Evolutionary conservation across 2,113 vertebrate genomes (phyloP).

Genomic region (Pituophis catenifer): DNA sequence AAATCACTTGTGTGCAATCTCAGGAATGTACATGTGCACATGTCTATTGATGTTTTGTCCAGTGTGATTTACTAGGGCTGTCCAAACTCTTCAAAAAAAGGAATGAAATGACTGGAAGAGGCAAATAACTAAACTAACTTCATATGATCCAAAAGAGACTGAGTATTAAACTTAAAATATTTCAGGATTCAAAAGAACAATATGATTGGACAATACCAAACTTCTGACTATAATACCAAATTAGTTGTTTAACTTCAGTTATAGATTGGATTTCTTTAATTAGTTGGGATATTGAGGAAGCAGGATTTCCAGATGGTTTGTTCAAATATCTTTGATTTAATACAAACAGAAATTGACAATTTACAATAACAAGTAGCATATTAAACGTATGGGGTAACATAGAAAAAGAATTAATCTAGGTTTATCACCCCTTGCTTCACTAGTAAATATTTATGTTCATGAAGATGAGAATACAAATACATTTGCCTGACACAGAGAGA

Average conservation of each 20-base stretch:
- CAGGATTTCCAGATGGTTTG: neutral
- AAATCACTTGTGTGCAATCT: neutral
- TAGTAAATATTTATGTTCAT: neutral
- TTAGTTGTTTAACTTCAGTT: neutral
- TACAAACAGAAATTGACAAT: neutral
- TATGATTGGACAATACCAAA: neutral
- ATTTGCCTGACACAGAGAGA: neutral
- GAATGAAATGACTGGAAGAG: neutral
- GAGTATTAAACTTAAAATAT: too few species aligned
- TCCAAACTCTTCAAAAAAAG: neutral
- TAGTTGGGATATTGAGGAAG: neutral
- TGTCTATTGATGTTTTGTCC: neutral
- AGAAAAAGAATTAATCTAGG: neutral
- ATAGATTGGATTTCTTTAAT: neutral
- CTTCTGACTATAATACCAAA: neutral
- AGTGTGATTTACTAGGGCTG: neutral
- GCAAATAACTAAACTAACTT: neutral
- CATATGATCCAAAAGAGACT: neutral
- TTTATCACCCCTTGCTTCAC: neutral
- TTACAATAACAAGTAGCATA: neutral
- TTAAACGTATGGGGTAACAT: neutral
- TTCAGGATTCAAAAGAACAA: neutral
- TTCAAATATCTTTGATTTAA: neutral
- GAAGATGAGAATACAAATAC: neutral
- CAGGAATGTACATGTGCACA: neutral